phyloP scores from a whole-genome alignment of 1,140 invertebrate genomes.

The Linepithema humile region DNA sequence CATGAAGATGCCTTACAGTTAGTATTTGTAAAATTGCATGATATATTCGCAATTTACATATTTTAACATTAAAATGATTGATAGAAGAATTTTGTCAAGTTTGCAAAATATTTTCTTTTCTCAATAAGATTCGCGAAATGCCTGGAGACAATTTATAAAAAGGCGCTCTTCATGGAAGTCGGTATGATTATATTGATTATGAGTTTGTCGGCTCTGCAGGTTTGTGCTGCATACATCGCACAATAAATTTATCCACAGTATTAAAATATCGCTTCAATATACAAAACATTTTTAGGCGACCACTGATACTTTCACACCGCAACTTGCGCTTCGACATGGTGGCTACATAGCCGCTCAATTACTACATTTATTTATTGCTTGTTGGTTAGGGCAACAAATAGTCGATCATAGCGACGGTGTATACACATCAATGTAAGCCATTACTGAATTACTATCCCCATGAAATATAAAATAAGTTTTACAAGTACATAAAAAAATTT shows the following conservation, averaged over 20 bases:
- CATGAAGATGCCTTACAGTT: conserved; percentile 23
- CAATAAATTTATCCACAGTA: not conserved
- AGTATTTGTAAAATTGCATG: not conserved
- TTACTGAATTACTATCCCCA: not conserved
- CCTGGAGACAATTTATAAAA: conserved; percentile 5
- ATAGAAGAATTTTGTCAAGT: no score
- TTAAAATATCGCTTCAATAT: not conserved
- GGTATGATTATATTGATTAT: conserved; percentile 5
- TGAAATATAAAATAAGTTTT: not conserved
- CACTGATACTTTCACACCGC: conserved; percentile 7
- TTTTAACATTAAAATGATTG: not conserved
- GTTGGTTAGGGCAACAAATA: conserved; percentile 70
- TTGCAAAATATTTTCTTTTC: not conserved
- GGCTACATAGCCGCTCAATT: conserved; percentile 54
- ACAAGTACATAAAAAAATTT: not conserved
- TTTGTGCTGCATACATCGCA: not conserved
- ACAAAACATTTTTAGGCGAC: conserved; percentile 61
- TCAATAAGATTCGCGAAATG: conserved; percentile 6
- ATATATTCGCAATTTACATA: not conserved
- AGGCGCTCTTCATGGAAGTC: conserved; percentile 3
- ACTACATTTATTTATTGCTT: conserved; percentile 61
- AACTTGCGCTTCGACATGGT: conserved; percentile 47
- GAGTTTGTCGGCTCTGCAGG: conserved; percentile 26
- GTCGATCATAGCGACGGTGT: conserved; percentile 62
- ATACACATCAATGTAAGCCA: conserved; percentile 29